Percentiles rank a stretch among this genome's conserved stretches.
Evolutionary conservation across 2,113 vertebrate species (phyloP).

Genomic region (Malaclemys terrapin): DNA sequence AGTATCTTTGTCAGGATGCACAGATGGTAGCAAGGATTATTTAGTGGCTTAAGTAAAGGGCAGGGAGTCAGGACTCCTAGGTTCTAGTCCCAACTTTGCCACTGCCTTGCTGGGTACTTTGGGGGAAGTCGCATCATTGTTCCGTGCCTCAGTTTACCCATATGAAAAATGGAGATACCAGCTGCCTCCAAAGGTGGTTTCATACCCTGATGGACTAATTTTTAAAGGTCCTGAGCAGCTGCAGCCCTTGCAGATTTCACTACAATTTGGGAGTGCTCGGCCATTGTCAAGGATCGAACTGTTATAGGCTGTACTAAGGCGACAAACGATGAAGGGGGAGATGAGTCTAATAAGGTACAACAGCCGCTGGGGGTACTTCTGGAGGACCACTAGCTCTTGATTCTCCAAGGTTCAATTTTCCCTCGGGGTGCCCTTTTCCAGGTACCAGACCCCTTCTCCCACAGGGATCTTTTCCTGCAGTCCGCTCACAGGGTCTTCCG

Average conservation of each 20-base stretch:
- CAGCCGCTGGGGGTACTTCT: too few relatives aligned
- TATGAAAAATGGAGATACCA: background rate
- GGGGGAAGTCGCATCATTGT: background rate
- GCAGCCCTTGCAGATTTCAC: background rate
- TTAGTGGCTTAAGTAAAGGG: background rate
- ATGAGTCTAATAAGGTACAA: too few relatives aligned
- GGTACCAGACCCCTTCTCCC: too few relatives aligned
- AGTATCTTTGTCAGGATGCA: background rate
- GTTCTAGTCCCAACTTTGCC: background rate
- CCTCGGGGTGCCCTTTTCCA: too few relatives aligned
- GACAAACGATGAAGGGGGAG: too few relatives aligned
- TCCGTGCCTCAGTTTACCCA: background rate
- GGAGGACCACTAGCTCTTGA: too few relatives aligned
- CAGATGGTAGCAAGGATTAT: background rate
- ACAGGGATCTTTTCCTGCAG: too few relatives aligned
- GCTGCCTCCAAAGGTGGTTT: background rate
- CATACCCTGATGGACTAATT: background rate
- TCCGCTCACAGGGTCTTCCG: too few relatives aligned
- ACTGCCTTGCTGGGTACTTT: background rate
- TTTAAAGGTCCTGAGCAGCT: background rate
- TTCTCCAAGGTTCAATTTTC: too few relatives aligned
- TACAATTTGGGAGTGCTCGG: background rate
- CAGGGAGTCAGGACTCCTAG: background rate
- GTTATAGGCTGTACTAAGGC: background rate
- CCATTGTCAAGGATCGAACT: background rate